A percentile compares a stretch with the other conserved stretches of the same genome.
Conservation (phyloP, 2,888 invertebrate species). For the Oeneis ivallda region DNA sequence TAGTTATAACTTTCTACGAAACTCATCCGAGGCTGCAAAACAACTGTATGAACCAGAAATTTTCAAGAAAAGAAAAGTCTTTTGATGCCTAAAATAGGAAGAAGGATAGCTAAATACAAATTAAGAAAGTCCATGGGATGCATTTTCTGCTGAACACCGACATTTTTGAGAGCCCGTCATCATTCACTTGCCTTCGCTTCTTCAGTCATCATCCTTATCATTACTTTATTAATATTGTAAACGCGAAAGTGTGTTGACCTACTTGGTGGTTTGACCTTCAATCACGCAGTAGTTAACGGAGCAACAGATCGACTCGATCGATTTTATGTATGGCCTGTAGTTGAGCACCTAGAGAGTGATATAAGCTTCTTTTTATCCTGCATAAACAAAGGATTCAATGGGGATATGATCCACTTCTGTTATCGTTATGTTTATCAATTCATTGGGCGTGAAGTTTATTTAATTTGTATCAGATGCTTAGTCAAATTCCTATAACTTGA, state of each 20-base stretch:
- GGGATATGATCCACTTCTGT: no score
- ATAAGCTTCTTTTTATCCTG: no score
- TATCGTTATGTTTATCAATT: no score
- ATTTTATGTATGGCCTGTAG: no score
- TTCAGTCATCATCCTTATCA: neutral
- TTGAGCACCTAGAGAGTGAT: no score
- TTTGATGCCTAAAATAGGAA: conserved; percentile 21
- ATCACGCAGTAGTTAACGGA: no score
- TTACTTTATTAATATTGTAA: no score
- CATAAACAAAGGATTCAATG: no score
- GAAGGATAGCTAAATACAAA: neutral
- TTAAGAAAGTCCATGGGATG: neutral
- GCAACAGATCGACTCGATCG: no score
- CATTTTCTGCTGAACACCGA: neutral
- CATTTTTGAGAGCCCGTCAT: neutral
- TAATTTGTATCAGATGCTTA: neutral
- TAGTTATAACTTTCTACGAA: conserved; percentile 15
- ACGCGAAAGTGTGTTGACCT: no score
- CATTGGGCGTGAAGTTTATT: no score
- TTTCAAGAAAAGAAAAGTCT: conserved; percentile 29
- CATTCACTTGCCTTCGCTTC: neutral
- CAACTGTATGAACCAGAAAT: conserved; percentile 17
- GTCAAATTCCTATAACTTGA: neutral
- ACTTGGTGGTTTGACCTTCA: no score
- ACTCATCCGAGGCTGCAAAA: conserved; percentile 10